Evolutionary conservation across 2,888 invertebrate genomes (phyloP).

Genomic region (Stratiomys singularior): DNA sequence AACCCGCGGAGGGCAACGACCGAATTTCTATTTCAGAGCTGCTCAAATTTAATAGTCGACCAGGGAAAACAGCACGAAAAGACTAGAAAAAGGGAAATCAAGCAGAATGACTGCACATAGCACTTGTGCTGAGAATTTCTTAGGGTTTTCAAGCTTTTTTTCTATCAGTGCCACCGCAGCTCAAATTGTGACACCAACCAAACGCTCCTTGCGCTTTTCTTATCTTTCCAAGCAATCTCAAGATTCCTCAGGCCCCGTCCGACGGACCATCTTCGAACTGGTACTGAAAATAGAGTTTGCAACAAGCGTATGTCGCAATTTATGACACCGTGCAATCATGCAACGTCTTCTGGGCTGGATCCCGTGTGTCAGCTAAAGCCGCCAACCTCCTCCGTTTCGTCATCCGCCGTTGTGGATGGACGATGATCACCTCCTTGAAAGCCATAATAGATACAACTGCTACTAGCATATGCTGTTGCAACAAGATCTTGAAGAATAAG

Average conservation of each 20-base stretch:
- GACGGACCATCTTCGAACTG: background rate
- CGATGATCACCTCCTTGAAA: constrained; percentile 36
- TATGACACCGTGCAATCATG: constrained; percentile 24
- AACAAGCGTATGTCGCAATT: constrained; percentile 40
- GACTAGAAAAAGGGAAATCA: constrained; percentile 29
- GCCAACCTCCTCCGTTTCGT: constrained; percentile 1
- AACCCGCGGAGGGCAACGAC: constrained; percentile 43
- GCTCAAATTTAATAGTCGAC: constrained; percentile 38
- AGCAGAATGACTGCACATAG: constrained; percentile 23
- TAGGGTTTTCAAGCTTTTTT: background rate
- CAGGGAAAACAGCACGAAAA: constrained; percentile 14
- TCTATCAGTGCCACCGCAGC: background rate
- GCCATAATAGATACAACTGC: constrained; percentile 26
- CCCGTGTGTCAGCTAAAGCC: background rate
- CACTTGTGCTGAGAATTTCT: background rate
- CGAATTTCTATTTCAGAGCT: constrained; percentile 47
- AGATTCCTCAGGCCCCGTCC: background rate
- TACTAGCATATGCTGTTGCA: constrained; percentile 8
- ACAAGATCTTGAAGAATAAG: background rate
- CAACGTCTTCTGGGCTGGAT: constrained; percentile 26
- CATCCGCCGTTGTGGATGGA: background rate
- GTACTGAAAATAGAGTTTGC: constrained; percentile 36
- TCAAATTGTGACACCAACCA: background rate
- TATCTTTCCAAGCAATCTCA: constrained; percentile 15
- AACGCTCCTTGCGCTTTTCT: background rate